These are phyloP conservation scores for Alloscopus bannaensis DNA, from an alignment of 2,888 invertebrate species.

Conservation along the genomic window DNA sequence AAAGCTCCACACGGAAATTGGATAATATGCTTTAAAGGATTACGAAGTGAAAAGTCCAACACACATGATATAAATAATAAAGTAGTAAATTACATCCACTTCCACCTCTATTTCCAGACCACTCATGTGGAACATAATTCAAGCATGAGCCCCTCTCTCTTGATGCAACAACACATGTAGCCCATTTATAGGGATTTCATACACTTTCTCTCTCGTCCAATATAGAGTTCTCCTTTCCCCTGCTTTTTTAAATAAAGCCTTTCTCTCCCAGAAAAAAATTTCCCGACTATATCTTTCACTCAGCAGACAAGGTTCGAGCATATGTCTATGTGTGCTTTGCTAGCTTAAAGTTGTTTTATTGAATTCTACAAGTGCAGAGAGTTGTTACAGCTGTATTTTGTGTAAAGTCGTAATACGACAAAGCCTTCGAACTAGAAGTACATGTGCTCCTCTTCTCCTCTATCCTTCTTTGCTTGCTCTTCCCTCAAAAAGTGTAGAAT, in stretches of 20 bases:
- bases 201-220: too few species aligned
- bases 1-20: conserved; percentile 34
- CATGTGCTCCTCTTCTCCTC: neutral
- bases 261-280: too few species aligned
- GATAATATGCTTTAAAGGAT: conserved; percentile 50
- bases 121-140: conserved; percentile 21
- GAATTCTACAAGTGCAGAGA: conserved; percentile 13
- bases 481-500: too few species aligned
- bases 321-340: conserved; percentile 12
- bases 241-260: too few species aligned
- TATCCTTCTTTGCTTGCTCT: neutral
- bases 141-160: neutral
- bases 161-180: neutral
- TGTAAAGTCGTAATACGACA: neutral
- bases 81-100: conserved; percentile 49
- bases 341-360: conserved; percentile 24
- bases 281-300: too few species aligned
- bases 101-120: conserved; percentile 26
- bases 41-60: conserved; percentile 50
- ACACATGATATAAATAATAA: conserved; percentile 43
- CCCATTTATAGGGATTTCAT: too few species aligned
- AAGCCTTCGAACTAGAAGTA: conserved; percentile 13
- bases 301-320: neutral
- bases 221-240: too few species aligned
- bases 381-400: conserved; percentile 33